These are phyloP conservation scores for Vanessa atalanta DNA, from an alignment of 1,140 invertebrate species.

Conservation along the genomic window DNA sequence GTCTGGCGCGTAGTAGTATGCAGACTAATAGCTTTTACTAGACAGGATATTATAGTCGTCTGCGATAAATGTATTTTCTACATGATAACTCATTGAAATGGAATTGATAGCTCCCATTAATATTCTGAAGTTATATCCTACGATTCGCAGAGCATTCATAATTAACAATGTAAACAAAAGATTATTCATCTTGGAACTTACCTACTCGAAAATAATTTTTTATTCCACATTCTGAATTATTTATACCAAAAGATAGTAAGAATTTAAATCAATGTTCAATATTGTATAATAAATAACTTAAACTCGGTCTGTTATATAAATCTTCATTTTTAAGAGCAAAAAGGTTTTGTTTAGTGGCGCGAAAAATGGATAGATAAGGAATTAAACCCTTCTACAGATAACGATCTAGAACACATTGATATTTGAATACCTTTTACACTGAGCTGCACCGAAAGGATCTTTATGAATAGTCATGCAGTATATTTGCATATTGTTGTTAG, in stretches of 20 bases:
- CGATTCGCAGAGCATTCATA: constrained; percentile 18
- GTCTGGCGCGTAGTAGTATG: constrained; percentile 4
- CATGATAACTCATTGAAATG: constrained; percentile 18
- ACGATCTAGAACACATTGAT: not conserved
- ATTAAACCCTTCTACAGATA: too few species aligned
- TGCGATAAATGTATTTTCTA: constrained; percentile 17
- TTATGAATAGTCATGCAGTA: constrained; percentile 3
- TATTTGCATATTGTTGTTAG: constrained; percentile 4
- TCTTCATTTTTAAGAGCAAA: not conserved
- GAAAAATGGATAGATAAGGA: too few species aligned
- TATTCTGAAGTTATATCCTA: constrained; percentile 10
- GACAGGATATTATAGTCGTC: constrained; percentile 26
- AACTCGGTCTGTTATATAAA: too few species aligned
- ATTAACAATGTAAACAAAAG: constrained; percentile 20
- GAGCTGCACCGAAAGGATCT: not conserved
- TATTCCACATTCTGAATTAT: not conserved
- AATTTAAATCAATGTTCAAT: too few species aligned
- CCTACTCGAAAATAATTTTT: constrained; percentile 6
- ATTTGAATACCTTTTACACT: not conserved
- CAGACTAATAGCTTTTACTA: constrained; percentile 23
- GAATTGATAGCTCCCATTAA: constrained; percentile 14
- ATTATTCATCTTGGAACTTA: constrained; percentile 17
- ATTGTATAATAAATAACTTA: too few species aligned
- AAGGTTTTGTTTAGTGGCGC: not conserved
- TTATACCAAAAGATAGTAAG: not conserved